Evolutionary conservation across 1,140 invertebrate genomes (phyloP).

Genomic region (Venustaconcha ellipsiformis): DNA sequence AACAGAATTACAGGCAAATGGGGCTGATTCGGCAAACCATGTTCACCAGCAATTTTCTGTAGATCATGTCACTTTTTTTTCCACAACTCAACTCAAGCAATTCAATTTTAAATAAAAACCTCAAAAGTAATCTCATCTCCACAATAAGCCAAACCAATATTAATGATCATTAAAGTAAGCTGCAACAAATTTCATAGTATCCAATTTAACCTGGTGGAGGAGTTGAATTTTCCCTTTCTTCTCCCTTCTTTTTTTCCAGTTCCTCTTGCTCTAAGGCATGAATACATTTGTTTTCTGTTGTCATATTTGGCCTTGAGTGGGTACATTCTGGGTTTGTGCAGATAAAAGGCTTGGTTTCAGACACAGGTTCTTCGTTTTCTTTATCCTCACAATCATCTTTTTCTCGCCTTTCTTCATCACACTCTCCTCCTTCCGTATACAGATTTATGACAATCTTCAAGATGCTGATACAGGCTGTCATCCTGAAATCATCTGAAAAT

Average conservation of each 20-base stretch:
- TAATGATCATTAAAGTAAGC: too few species aligned
- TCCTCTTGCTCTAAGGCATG: constrained; percentile 37
- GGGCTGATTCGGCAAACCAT: too few species aligned
- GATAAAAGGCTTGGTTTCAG: constrained; percentile 6
- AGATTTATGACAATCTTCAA: constrained; percentile 74
- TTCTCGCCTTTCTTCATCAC: constrained; percentile 43
- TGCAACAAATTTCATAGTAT: too few species aligned
- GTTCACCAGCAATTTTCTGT: too few species aligned
- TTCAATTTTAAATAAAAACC: too few species aligned
- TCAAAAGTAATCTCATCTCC: too few species aligned
- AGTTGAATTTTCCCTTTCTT: constrained; percentile 20
- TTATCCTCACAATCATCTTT: constrained; percentile 25
- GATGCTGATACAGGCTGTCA: constrained; percentile 87
- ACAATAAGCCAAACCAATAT: too few species aligned
- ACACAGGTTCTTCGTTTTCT: not conserved
- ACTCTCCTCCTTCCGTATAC: constrained; percentile 62
- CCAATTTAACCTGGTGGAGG: not conserved
- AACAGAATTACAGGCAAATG: too few species aligned
- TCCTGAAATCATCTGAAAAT: constrained; percentile 82
- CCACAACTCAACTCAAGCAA: too few species aligned
- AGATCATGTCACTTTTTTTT: too few species aligned
- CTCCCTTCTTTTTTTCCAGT: constrained; percentile 30
- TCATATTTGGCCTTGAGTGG: constrained; percentile 38
- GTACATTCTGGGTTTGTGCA: constrained; percentile 58
- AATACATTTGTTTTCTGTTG: constrained; percentile 44